These are phyloP conservation scores for Adelges cooleyi DNA, from an alignment of 1,140 invertebrate genomes.

Conservation along the genomic window DNA sequence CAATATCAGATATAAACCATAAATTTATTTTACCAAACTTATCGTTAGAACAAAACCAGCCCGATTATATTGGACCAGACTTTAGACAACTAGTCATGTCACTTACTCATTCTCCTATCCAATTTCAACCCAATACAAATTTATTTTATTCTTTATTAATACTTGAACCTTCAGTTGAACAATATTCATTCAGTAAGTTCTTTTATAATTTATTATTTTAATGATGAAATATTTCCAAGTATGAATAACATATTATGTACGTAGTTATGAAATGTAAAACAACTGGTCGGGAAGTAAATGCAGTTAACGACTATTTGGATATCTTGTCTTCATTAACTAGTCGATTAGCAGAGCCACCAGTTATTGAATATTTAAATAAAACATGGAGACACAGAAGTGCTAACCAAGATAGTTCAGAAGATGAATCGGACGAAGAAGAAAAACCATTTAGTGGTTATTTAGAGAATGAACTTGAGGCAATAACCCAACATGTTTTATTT, in stretches of 20 bases:
- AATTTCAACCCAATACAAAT: slow-evolving; percentile 9
- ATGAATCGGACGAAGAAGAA: slow-evolving; percentile 13
- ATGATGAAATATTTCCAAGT: neutral
- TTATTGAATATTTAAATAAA: slow-evolving; percentile 15
- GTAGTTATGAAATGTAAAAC: neutral
- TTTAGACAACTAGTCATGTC: slow-evolving; percentile 12
- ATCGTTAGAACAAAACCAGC: neutral
- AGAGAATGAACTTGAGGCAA: slow-evolving; percentile 22
- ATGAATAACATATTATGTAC: neutral
- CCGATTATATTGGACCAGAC: slow-evolving; percentile 23
- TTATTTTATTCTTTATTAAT: slow-evolving; percentile 21
- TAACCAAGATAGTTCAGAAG: neutral
- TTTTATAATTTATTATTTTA: neutral
- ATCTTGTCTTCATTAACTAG: slow-evolving; percentile 14
- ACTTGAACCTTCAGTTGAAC: slow-evolving; percentile 6
- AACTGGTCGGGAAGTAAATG: slow-evolving; percentile 16
- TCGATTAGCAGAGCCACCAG: slow-evolving; percentile 8
- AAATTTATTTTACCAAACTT: slow-evolving; percentile 23
- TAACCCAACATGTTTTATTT: neutral
- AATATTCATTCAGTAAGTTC: slow-evolving; percentile 20
- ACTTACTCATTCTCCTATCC: slow-evolving; percentile 2
- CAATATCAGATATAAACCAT: slow-evolving; percentile 16
- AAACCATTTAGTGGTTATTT: slow-evolving; percentile 7
- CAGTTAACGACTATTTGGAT: slow-evolving; percentile 12
- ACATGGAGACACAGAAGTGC: neutral